Base-by-base conservation (phyloP, 1,140 invertebrate species). In the Drosophila aff. region DNA sequence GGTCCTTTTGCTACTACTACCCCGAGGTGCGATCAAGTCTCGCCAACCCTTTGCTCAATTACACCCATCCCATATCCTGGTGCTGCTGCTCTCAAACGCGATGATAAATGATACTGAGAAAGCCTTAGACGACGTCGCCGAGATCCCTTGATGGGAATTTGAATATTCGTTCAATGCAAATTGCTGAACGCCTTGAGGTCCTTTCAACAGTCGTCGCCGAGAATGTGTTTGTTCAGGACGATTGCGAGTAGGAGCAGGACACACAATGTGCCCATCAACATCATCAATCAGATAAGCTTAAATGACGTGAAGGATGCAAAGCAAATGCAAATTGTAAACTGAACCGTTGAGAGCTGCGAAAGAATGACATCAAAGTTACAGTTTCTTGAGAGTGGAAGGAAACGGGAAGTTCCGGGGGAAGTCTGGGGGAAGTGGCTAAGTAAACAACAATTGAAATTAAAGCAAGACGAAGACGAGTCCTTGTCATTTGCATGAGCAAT, bases 221-320 rank as follows among this genome's bases (percentile, higher is more conserved):
- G 63, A 68, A 60, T 89, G 85, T 89, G 85, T 89, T 89, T 89
- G 82, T 85, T 85, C 82, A 85, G 82, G 82, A 84, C 72, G 74
- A 77, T 26, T 15, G 55, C 49, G 41, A 66, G 79, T 40, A 65
- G 60, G 60, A 60, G 60, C 62, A 77, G 79, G 66, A 79, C 82
- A 82, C 82, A 81, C 47, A 49, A 28, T 49, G 81, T 77, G 67
- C 82, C 75, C 73, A 76, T 82, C 80, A 82, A 80, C 81, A 90
- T 90, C 85, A 90, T 90, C 85, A 90, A 90, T 90, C 85, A 90
- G 85, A 90, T 90, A 90, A 90, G 85, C 85, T 90, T 90, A 90
- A 90, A 91, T 85, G 84, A 89, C 84, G 84, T 87, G 58, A 62
- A 85, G 77, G 81, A 69, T 84, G 79, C 58, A 76, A 89, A 90